Conservation (phyloP, 2,888 invertebrate genomes). For the Drosophila infuscata region DNA sequence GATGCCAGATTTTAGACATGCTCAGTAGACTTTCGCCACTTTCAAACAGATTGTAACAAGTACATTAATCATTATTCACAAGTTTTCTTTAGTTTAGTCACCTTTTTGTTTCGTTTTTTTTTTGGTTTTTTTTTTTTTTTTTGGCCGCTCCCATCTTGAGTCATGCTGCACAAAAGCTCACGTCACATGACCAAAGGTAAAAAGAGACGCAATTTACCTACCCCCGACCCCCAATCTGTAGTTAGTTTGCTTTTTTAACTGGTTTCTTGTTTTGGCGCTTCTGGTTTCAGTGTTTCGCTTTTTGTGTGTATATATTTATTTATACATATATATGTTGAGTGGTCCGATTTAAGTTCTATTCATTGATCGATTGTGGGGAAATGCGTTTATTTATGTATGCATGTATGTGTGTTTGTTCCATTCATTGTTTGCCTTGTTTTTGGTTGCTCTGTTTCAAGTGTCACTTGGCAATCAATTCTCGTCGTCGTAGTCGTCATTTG, state of each 20-base stretch:
- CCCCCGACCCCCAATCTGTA: neutral
- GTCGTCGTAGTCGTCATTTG: constrained; percentile 32
- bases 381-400: constrained; percentile 6
- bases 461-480: constrained; percentile 56
- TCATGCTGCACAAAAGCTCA: constrained; percentile 36
- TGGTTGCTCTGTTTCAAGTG: constrained; percentile 56
- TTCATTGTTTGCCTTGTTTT: constrained; percentile 55
- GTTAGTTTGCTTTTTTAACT: constrained; percentile 11
- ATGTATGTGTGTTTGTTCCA: constrained; percentile 22
- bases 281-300: constrained; percentile 24
- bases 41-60: constrained; percentile 26
- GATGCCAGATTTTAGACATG: constrained; percentile 4
- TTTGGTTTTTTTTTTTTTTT: neutral
- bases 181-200: constrained; percentile 50
- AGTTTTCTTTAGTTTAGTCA: constrained; percentile 34
- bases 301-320: neutral
- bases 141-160: constrained; percentile 34
- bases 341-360: constrained; percentile 42
- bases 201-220: constrained; percentile 4
- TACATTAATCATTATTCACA: constrained; percentile 25
- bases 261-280: constrained; percentile 31
- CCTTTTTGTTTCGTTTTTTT: constrained; percentile 13
- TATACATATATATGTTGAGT: constrained; percentile 7
- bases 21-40: constrained; percentile 31
- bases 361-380: constrained; percentile 44